Evolutionary conservation across 2,888 invertebrate genomes (phyloP).

Genomic region (Cenopis cana): DNA sequence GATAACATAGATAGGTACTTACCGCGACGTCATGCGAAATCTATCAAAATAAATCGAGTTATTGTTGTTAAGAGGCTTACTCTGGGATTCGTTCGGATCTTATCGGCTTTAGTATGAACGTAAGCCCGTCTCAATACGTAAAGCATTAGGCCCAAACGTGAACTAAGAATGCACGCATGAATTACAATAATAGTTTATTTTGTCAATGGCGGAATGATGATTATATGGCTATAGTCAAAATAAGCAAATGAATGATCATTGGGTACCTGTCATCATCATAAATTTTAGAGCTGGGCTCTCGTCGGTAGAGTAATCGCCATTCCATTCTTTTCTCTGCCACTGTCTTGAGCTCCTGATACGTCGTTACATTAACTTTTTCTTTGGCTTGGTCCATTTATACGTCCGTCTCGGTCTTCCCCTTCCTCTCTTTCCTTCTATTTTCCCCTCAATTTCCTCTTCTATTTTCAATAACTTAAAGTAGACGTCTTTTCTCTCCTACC

Average conservation of each 20-base stretch:
- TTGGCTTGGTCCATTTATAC: too few relatives aligned
- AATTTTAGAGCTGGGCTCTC: too few relatives aligned
- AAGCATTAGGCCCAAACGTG: conserved; percentile 6
- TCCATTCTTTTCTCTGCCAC: too few relatives aligned
- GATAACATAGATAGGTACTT: background rate
- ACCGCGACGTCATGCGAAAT: conserved; percentile 29
- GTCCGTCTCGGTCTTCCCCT: too few relatives aligned
- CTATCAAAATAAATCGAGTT: conserved; percentile 40
- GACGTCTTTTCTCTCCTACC: too few relatives aligned
- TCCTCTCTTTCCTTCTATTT: too few relatives aligned
- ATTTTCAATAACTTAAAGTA: too few relatives aligned
- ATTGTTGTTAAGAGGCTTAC: conserved; percentile 42
- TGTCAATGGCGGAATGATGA: background rate
- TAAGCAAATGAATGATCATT: background rate
- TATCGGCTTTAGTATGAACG: conserved; percentile 25
- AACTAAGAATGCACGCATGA: conserved; percentile 2
- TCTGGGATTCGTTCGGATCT: conserved; percentile 12
- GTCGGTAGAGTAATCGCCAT: too few relatives aligned
- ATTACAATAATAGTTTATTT: conserved; percentile 5
- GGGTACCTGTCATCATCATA: background rate
- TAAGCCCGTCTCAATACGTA: conserved; percentile 29
- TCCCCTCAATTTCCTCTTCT: too few relatives aligned
- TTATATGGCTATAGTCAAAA: background rate
- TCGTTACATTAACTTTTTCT: too few relatives aligned
- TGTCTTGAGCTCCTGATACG: too few relatives aligned